These are phyloP conservation scores for Pteronotus mesoamericanus DNA, from an alignment of 2,797 vertebrate genomes.

Conservation along the genomic window DNA sequence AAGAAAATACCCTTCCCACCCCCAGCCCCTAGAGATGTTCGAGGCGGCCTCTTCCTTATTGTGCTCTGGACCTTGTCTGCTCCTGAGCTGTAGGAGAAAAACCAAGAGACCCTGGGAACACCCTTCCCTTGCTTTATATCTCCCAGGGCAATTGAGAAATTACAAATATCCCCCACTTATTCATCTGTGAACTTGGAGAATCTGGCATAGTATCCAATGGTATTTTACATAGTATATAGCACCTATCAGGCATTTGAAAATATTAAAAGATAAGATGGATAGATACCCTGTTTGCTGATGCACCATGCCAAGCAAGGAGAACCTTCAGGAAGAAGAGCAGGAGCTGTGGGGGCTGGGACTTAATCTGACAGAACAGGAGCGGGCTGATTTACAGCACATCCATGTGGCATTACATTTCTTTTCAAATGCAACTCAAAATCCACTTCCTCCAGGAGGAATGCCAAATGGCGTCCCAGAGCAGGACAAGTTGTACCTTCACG, in stretches of 20 bases:
- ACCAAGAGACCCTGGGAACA: not conserved
- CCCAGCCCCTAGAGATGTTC: not conserved
- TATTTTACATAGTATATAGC: not conserved
- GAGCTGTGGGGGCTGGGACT: not conserved
- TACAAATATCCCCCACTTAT: not conserved
- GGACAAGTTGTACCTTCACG: slow-evolving; percentile 46
- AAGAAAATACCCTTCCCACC: not conserved
- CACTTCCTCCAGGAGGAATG: slow-evolving; percentile 39
- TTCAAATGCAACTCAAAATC: slow-evolving; percentile 47
- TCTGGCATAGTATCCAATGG: not conserved
- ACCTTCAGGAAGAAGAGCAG: not conserved
- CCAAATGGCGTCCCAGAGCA: not conserved
- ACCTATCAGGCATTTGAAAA: not conserved
- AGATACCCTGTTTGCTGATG: not conserved
- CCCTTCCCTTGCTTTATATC: not conserved
- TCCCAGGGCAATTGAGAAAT: not conserved
- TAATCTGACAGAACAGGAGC: not conserved
- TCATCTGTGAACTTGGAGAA: not conserved
- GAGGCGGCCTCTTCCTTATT: not conserved
- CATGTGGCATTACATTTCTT: not conserved
- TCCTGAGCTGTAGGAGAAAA: not conserved
- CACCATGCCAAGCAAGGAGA: not conserved
- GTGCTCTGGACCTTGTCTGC: not conserved
- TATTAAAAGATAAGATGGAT: not conserved
- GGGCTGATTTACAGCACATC: not conserved